A percentile compares a stretch with the other conserved stretches of the same genome.
phyloP scores from a whole-genome alignment of 2,113 vertebrate species.

The Antidorcas marsupialis region DNA sequence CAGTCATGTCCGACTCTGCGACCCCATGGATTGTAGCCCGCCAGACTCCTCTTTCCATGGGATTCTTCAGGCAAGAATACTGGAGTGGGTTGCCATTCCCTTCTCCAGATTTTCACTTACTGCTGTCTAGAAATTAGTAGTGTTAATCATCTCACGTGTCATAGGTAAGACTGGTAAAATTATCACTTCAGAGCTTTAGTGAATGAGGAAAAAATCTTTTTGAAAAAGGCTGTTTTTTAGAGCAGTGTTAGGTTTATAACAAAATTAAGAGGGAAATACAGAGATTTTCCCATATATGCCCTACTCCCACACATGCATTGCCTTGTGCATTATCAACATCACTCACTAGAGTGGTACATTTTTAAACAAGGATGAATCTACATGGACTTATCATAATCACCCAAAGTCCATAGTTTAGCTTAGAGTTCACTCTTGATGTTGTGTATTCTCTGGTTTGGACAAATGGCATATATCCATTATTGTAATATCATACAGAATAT shows the following conservation, averaged over 20 bases:
- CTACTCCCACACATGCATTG: background rate
- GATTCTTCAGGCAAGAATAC: background rate
- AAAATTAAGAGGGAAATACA: background rate
- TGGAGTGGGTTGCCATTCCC: background rate
- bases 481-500: background rate
- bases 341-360: background rate
- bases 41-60: background rate
- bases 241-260: background rate
- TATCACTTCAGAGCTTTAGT: background rate
- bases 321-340: background rate
- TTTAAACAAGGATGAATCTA: background rate
- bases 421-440: background rate
- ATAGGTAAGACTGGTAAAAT: background rate
- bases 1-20: background rate
- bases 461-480: background rate
- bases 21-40: background rate
- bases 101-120: constrained; percentile 16
- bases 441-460: background rate
- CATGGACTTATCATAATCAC: background rate
- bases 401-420: background rate
- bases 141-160: constrained; percentile 6
- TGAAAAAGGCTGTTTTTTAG: background rate
- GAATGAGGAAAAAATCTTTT: background rate
- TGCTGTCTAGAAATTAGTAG: constrained; percentile 17
- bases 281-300: too few relatives aligned